Base-by-base conservation (phyloP, 2,888 invertebrate genomes). In the Stegophylla sp. region DNA sequence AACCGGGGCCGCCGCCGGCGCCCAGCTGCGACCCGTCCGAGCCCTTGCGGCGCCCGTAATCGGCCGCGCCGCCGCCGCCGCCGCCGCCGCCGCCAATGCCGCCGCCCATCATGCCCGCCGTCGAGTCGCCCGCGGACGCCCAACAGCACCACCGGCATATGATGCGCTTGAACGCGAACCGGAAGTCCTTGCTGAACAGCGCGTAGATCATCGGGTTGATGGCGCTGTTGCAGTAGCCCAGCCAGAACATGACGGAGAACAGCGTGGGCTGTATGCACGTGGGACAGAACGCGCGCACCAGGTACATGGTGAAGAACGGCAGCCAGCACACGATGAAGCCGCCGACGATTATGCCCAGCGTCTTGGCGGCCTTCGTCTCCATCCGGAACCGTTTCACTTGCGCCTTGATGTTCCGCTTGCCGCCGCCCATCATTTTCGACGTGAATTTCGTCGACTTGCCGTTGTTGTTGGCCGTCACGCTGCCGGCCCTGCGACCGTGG, bases 331-430 rank as follows among this genome's bases (percentile, higher is more conserved):
- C 91, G 81, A 97, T 96, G 88, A 98, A 98, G 66, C 96, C 94
- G 0, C 98, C 98, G 4, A 98, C 97, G 83, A 98, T 98, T 84
- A 98, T 97, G 82, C 96, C 97, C 75, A 98, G 89, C 0, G 97
- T 97, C 87, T 97, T 97, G 1, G 97, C 97, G 0, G 97, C 97
- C 88, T 97, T 97, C 0, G 97, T 97, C 87, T 98, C 97, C 93
- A 96, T 95, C 5, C 94, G 91, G 86, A 96, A 96, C 69, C 95
- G 91, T 86, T 95, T 95, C 83, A 95, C 95, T 90, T 94, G 92
- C 4, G 94, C 94, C 86, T 95, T 96, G 83, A 96, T 94, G 86
- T 96, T 96, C 82, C 95, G 89, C 85, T 94, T 93, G 43, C 95
- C 94, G 13, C 77, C 77, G 48, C 77, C 77, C 77, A 79, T 61